Conservation (phyloP, 2,888 invertebrate species). For the Perizoma affinitatum region DNA sequence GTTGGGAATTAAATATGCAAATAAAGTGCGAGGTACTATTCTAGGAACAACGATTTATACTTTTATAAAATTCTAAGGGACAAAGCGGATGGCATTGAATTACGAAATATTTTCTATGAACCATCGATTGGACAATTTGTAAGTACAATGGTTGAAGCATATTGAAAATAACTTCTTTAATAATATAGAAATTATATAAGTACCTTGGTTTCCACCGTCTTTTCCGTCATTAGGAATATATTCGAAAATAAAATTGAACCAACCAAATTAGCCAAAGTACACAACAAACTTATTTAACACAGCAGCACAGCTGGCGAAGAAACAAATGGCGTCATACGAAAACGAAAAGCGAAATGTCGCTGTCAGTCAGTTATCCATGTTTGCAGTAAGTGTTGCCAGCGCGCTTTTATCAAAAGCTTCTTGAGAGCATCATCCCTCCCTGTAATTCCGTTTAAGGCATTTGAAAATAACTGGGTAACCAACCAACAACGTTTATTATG, state of each 20-base stretch:
- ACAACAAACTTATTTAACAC: constrained; percentile 23
- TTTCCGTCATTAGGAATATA: constrained; percentile 62
- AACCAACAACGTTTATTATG: too few relatives aligned
- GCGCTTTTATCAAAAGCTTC: too few relatives aligned
- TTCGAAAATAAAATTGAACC: constrained; percentile 8
- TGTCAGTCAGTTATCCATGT: not conserved
- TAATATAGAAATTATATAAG: constrained; percentile 36
- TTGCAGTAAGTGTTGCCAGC: not conserved
- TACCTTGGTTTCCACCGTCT: constrained; percentile 63
- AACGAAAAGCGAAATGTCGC: too few relatives aligned
- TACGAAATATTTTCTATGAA: constrained; percentile 19
- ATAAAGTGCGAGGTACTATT: too few relatives aligned
- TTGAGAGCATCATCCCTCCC: too few relatives aligned
- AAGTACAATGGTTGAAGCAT: constrained; percentile 64
- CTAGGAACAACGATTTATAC: too few relatives aligned
- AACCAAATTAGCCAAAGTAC: constrained; percentile 12
- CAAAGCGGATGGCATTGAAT: too few relatives aligned
- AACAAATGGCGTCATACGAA: constrained; percentile 45
- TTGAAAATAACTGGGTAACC: too few relatives aligned
- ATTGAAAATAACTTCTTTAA: constrained; percentile 14
- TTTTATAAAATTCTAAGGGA: too few relatives aligned
- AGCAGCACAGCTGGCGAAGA: constrained; percentile 46
- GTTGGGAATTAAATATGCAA: too few relatives aligned
- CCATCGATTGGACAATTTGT: constrained; percentile 53
- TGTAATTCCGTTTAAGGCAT: too few relatives aligned